Conservation (phyloP, 2,113 vertebrate genomes). For the Psittacara wagleri region DNA sequence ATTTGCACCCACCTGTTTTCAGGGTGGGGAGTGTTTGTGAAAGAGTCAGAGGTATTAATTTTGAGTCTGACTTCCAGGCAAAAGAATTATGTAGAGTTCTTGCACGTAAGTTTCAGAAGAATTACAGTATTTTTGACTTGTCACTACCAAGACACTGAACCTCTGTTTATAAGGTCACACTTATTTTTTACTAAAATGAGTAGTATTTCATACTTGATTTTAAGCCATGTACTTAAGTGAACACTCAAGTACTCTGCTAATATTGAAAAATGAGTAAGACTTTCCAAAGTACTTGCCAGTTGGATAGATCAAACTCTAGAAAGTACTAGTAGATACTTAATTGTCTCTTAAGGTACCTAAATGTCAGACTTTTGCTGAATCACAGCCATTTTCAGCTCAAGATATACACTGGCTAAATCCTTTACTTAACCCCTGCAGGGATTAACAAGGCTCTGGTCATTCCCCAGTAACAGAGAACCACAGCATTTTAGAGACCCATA, state of each 20-base stretch:
- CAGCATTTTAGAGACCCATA: neutral
- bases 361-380: neutral
- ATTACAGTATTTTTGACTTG: neutral
- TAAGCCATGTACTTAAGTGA: neutral
- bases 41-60: neutral
- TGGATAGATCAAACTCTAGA: neutral
- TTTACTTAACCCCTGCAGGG: neutral
- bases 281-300: neutral
- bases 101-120: neutral
- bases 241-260: neutral
- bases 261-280: neutral
- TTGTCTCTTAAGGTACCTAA: neutral
- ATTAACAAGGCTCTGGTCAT: neutral
- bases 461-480: neutral
- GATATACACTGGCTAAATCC: neutral
- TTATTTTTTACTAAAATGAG: neutral
- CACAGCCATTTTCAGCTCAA: neutral
- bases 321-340: neutral
- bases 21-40: neutral
- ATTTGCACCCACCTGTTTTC: neutral
- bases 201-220: neutral
- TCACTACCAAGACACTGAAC: neutral
- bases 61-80: neutral
- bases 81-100: neutral
- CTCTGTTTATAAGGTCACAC: neutral